Conservation (phyloP, 2,888 invertebrate genomes). For the Brenthis ino region DNA sequence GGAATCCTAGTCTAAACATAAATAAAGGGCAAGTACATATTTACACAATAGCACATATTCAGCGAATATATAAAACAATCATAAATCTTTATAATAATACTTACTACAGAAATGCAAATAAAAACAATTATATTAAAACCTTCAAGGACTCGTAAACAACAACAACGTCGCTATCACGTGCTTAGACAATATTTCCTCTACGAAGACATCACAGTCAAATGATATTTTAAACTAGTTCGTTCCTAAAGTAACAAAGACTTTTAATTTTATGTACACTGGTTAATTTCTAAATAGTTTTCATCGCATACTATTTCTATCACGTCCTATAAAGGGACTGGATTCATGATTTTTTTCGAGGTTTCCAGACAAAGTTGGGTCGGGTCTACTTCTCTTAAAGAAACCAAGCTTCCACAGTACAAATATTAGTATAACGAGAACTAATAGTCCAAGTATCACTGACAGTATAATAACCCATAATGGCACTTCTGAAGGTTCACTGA, state of each 20-base stretch:
- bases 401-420: slow-evolving; percentile 93
- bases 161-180: slow-evolving; percentile 71
- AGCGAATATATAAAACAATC: slow-evolving; percentile 65
- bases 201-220: slow-evolving; percentile 81
- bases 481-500: slow-evolving; percentile 88
- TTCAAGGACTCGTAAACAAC: slow-evolving; percentile 59
- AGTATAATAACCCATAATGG: slow-evolving; percentile 94
- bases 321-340: slow-evolving; percentile 84
- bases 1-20: slow-evolving; percentile 59
- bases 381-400: slow-evolving; percentile 93
- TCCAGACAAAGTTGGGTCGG: slow-evolving; percentile 91
- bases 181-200: slow-evolving; percentile 69
- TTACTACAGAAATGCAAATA: slow-evolving; percentile 68
- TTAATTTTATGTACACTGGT: slow-evolving; percentile 19
- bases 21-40: slow-evolving; percentile 74
- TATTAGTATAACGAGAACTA: slow-evolving; percentile 90
- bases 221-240: slow-evolving; percentile 52
- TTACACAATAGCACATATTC: slow-evolving; percentile 68
- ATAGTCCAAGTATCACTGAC: slow-evolving; percentile 91
- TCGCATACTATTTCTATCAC: slow-evolving; percentile 74
- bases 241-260: slow-evolving; percentile 11
- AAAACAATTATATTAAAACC: slow-evolving; percentile 53
- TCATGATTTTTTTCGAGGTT: slow-evolving; percentile 89
- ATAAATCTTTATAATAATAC: slow-evolving; percentile 55
- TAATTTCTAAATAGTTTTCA: slow-evolving; percentile 46